Percentiles rank a stretch among this genome's conserved stretches.
phyloP scores from a whole-genome alignment of 2,797 vertebrate genomes.

The Semotilus atromaculatus region DNA sequence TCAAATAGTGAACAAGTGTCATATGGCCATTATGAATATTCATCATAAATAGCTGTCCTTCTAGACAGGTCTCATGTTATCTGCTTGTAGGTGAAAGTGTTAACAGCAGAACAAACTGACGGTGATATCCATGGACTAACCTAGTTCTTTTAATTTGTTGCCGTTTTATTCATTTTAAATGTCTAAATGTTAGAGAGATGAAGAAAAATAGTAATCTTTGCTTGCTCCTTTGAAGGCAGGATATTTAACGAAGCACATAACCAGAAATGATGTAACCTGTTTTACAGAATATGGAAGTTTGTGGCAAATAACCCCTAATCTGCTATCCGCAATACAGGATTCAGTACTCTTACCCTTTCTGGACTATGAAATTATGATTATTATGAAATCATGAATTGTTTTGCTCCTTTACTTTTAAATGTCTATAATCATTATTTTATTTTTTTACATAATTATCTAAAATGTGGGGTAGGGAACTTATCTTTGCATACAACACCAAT shows the following conservation, averaged over 20 bases:
- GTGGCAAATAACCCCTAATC: too few relatives aligned
- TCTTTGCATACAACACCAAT: neutral
- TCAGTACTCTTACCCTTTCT: too few relatives aligned
- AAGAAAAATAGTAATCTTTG: too few relatives aligned
- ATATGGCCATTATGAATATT: constrained; percentile 42
- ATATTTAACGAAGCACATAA: neutral
- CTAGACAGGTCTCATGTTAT: neutral
- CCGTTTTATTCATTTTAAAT: neutral
- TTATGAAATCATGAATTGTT: too few relatives aligned
- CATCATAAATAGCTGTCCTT: constrained; percentile 22
- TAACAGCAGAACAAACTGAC: neutral
- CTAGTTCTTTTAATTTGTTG: neutral
- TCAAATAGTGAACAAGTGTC: constrained; percentile 46
- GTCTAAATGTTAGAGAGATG: neutral
- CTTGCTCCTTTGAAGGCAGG: neutral
- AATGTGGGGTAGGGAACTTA: neutral
- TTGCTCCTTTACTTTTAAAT: too few relatives aligned
- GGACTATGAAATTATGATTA: too few relatives aligned
- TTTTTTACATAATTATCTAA: neutral
- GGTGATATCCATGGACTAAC: neutral
- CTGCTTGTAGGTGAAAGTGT: neutral
- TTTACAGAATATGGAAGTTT: neutral
- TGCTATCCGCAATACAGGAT: too few relatives aligned
- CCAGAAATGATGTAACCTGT: neutral
- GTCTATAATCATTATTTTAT: too few relatives aligned